These are phyloP conservation scores for Mallotus villosus DNA, from an alignment of 2,797 vertebrate species.

Conservation along the genomic window DNA sequence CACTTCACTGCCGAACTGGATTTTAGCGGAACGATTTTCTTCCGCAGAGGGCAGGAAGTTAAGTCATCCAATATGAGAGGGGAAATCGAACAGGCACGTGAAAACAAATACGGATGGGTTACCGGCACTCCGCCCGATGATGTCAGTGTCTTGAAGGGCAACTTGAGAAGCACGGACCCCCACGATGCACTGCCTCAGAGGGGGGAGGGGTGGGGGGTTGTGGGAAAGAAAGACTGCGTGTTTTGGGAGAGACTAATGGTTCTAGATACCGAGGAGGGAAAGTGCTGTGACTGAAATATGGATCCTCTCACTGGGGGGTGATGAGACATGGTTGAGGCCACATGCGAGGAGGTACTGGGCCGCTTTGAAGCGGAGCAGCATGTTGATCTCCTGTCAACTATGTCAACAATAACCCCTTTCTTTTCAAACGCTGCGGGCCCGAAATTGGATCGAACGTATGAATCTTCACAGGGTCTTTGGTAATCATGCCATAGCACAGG, in stretches of 20 bases:
- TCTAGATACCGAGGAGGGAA: constrained; percentile 2
- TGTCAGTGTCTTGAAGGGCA: constrained; percentile 1
- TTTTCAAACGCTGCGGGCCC: too few relatives aligned
- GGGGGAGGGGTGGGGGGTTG: background rate
- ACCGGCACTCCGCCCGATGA: background rate
- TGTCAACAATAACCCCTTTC: too few relatives aligned
- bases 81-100: background rate
- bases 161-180: background rate
- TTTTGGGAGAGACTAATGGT: background rate
- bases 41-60: background rate
- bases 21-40: background rate
- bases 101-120: background rate
- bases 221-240: background rate
- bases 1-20: background rate
- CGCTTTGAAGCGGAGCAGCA: too few relatives aligned
- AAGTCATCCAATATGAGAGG: background rate
- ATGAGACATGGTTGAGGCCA: too few relatives aligned
- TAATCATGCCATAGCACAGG: too few relatives aligned
- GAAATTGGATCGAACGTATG: too few relatives aligned
- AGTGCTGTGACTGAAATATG: background rate
- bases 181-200: background rate
- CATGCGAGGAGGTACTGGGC: too few relatives aligned
- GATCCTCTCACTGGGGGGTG: background rate
- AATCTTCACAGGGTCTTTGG: too few relatives aligned
- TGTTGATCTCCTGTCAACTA: too few relatives aligned